Percentiles rank a stretch among this genome's conserved stretches.
These are phyloP conservation scores for Drosophila trapezifrons DNA, from an alignment of 1,140 invertebrate species.

Conservation along the genomic window DNA sequence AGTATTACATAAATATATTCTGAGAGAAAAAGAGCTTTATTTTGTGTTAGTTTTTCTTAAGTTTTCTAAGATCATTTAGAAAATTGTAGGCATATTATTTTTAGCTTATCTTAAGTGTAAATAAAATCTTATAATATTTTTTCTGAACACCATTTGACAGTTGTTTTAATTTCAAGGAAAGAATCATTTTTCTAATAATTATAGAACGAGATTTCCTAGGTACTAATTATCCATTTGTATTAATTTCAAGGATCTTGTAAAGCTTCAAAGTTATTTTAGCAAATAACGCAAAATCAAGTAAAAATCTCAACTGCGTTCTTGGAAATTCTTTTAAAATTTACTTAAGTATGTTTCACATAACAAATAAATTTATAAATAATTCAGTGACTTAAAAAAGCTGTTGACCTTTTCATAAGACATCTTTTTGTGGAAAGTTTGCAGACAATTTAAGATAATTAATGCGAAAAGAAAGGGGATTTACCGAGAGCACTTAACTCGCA, in stretches of 20 bases:
- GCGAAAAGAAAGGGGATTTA: not conserved
- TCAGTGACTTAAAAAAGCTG: not conserved
- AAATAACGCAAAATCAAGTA: too few relatives aligned
- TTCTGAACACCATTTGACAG: too few relatives aligned
- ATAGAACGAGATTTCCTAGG: too few relatives aligned
- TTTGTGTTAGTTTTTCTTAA: not conserved
- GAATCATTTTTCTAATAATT: too few relatives aligned
- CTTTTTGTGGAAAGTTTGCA: conserved; percentile 1
- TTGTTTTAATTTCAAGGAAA: too few relatives aligned
- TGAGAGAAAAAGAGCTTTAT: not conserved
- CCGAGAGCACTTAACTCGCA: not conserved
- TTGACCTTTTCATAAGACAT: not conserved
- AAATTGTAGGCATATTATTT: not conserved
- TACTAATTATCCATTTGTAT: too few relatives aligned
- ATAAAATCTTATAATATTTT: not conserved
- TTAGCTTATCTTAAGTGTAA: not conserved
- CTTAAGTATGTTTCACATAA: not conserved
- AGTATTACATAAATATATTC: not conserved
- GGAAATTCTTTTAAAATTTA: not conserved
- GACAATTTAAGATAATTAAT: not conserved
- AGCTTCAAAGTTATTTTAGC: too few relatives aligned
- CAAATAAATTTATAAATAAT: not conserved
- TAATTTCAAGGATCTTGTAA: too few relatives aligned
- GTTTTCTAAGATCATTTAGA: not conserved
- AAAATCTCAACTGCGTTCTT: not conserved